A percentile compares a stretch with the other conserved stretches of the same genome.
Conservation (phyloP, 2,113 vertebrate species). For the Amphilophus citrinellus region DNA sequence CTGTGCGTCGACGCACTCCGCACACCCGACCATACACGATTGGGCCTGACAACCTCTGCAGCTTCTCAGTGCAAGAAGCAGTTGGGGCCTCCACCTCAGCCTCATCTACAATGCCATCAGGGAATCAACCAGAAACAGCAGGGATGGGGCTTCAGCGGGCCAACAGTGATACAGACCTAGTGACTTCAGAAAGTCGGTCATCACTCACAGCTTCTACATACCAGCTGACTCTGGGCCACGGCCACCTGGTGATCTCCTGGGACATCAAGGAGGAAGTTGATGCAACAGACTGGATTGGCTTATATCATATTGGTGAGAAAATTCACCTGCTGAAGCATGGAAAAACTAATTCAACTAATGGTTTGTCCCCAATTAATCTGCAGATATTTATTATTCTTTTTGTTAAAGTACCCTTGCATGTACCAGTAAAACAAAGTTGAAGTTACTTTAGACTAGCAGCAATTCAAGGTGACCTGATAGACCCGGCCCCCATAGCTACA, state of each 20-base stretch:
- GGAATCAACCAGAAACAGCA: slow-evolving; percentile 14
- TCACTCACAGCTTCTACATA: slow-evolving; percentile 94
- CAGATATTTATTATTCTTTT: not conserved
- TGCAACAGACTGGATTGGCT: slow-evolving; percentile 97
- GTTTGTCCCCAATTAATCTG: not conserved
- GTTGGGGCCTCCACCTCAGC: slow-evolving; percentile 5
- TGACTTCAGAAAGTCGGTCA: slow-evolving; percentile 96
- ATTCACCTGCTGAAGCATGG: not conserved
- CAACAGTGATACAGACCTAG: slow-evolving; percentile 97
- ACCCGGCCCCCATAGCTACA: accelerated
- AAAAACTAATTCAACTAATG: not conserved
- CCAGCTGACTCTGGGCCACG: slow-evolving; percentile 90
- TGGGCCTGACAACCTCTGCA: slow-evolving; percentile 91
- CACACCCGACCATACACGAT: slow-evolving; percentile 90
- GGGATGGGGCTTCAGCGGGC: slow-evolving; percentile 89
- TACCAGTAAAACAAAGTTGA: not conserved
- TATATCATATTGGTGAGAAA: slow-evolving; percentile 97
- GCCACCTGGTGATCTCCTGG: slow-evolving; percentile 98
- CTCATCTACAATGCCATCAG: slow-evolving; percentile 56
- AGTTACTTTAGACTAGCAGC: not conserved
- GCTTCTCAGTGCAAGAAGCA: slow-evolving; percentile 82
- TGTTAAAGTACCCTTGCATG: not conserved
- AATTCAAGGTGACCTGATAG: not conserved
- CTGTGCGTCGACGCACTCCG: slow-evolving; percentile 88
- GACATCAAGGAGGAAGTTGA: slow-evolving; percentile 99